Base-by-base conservation (phyloP, 2,797 vertebrate genomes). In the Lerista edwardsae region DNA sequence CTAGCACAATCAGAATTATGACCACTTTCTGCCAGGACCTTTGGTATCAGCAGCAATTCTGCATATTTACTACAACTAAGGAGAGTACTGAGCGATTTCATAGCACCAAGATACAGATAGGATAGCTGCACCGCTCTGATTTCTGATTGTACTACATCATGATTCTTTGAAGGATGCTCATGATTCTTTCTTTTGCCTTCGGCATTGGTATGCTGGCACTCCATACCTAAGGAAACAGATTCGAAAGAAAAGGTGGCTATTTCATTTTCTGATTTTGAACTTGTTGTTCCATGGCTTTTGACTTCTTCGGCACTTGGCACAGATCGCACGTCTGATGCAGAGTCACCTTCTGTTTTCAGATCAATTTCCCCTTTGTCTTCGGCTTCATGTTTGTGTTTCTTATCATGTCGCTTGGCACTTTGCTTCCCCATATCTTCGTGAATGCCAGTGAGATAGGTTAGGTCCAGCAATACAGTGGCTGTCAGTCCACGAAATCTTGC, bases 51-150 rank as follows among this genome's bases (percentile, higher is more conserved):
- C 75, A 99, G 95, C 62, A 99, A 96, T 87, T 99, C 98, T 0
- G 98, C 98, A 1, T 99, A 99, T 93, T 99, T 99, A 95, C 98
- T 99, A 90, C 98, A 99, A 94, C 98, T 99, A 15, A 99, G 97
- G 90, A 99, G 97, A 39, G 97, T 96, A 11, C 98, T 98, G 59
- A 99, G 97, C 1, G 98, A 96, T 94, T 99, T 99, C 98, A 99
- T 99, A 86, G 98, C 98, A 69, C 98, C 98, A 2, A 99, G 97
- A 92, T 98, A 99, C 74, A 99, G 97, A 75, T 98, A 99, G 23
- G 98, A 99, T 4, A 99, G 95, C 94, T 99, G 98, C 47, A 99
- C 97, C 0, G 98, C 98, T 80, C 98, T 96, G 86, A 98, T 97
- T 94, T 99, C 98, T 0, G 98, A 97, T 87, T 97, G 97, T n/a